Percentiles rank a stretch among this genome's conserved stretches.
Evolutionary conservation across 2,797 vertebrate genomes (phyloP).

Genomic region (Enteromius paludinosus): DNA sequence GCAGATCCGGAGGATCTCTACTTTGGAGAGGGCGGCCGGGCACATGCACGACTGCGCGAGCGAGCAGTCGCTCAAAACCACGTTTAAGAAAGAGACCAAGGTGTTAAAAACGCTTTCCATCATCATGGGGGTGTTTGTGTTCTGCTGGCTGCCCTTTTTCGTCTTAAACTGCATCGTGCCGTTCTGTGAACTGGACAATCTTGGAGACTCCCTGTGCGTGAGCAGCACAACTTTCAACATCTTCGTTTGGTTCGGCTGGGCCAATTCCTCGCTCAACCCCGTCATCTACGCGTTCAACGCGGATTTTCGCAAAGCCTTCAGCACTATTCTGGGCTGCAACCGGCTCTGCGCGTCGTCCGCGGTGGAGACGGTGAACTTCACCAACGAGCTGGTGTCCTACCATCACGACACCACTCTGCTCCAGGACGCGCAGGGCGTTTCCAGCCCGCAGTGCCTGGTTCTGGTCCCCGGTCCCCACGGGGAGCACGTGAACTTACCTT

Average conservation of each 20-base stretch:
- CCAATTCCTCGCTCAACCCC: conserved; percentile 83
- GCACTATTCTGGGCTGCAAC: conserved; percentile 77
- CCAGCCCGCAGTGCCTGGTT: conserved; percentile 62
- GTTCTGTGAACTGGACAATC: conserved; percentile 69
- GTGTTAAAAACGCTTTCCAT: conserved; percentile 82
- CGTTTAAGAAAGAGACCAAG: conserved; percentile 82
- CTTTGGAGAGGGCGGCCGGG: conserved; percentile 73
- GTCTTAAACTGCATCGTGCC: conserved; percentile 83
- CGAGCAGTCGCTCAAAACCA: conserved; percentile 76
- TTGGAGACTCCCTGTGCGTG: conserved; percentile 73
- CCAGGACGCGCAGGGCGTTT: conserved; percentile 66
- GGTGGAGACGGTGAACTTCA: conserved; percentile 75
- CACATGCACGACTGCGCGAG: conserved; percentile 67
- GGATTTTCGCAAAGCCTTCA: conserved; percentile 80
- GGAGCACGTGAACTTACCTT: conserved; percentile 62
- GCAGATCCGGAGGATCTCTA: conserved; percentile 81
- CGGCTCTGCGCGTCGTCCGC: conserved; percentile 69
- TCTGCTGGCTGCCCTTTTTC: conserved; percentile 85
- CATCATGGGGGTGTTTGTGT: conserved; percentile 82
- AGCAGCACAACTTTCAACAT: conserved; percentile 77
- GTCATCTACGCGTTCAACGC: conserved; percentile 84
- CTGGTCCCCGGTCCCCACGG: conserved; percentile 32
- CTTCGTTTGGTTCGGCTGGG: conserved; percentile 84
- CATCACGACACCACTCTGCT: conserved; percentile 75
- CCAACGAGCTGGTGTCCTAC: conserved; percentile 82